Evolutionary conservation across 2,888 invertebrate genomes (phyloP).

Genomic region (Gandaritis pyraliata): DNA sequence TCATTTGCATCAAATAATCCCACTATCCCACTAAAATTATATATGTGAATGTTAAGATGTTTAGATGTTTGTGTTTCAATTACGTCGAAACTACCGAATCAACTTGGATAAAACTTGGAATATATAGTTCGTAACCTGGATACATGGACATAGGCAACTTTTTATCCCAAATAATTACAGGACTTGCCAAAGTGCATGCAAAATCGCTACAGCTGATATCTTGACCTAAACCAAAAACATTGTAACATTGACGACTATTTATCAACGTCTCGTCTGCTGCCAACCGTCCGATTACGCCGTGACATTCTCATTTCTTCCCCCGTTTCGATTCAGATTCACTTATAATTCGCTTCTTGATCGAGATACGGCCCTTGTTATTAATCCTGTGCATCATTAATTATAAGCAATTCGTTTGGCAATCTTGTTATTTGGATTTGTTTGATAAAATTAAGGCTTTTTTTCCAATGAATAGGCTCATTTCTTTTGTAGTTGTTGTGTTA

Average conservation of each 20-base stretch:
- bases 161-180: no score
- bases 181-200: no score
- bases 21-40: no score
- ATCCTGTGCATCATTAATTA: conserved; percentile 76
- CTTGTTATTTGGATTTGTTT: conserved; percentile 26
- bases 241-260: conserved; percentile 65
- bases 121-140: no score
- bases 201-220: conserved; percentile 28
- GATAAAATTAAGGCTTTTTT: conserved; percentile 17
- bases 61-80: no score
- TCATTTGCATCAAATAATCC: no score
- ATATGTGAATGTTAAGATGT: no score
- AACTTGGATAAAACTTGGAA: no score
- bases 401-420: conserved; percentile 44
- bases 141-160: no score
- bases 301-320: conserved; percentile 76
- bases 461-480: neutral
- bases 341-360: conserved; percentile 78
- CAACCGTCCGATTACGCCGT: conserved; percentile 77
- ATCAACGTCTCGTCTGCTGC: conserved; percentile 72
- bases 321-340: conserved; percentile 64
- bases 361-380: conserved; percentile 60
- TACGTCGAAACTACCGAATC: no score
- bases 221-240: conserved; percentile 34
- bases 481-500: neutral